Evolutionary conservation across 2,113 vertebrate genomes (phyloP).

Genomic region (Chionodraco myersi): DNA sequence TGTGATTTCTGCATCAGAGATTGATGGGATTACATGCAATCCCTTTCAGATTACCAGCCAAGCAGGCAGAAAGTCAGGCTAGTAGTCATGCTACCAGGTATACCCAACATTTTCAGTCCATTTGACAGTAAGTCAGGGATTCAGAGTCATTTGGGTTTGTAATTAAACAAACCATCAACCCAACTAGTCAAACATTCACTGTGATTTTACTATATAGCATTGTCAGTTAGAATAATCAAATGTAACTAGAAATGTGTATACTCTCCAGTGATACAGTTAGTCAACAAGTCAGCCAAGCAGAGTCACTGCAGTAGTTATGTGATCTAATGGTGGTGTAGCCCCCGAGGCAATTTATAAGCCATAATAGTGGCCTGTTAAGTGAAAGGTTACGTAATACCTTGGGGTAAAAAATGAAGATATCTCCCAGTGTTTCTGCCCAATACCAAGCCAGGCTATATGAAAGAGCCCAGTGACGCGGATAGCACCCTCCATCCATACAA

Average conservation of each 20-base stretch:
- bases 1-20: slow-evolving; percentile 62
- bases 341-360: slow-evolving; percentile 2
- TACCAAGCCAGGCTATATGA: neutral
- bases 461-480: neutral
- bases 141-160: slow-evolving; percentile 1
- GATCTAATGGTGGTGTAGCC: slow-evolving; percentile 7
- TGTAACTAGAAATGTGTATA: slow-evolving; percentile 16
- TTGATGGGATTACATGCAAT: slow-evolving; percentile 70
- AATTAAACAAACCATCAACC: neutral
- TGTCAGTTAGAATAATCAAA: neutral
- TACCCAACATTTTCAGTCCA: slow-evolving; percentile 14
- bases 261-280: slow-evolving; percentile 7
- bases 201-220: neutral
- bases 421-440: neutral
- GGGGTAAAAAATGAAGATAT: neutral
- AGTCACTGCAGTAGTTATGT: neutral
- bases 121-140: neutral
- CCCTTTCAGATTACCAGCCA: slow-evolving; percentile 60
- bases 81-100: slow-evolving; percentile 40
- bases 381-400: neutral
- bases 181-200: neutral
- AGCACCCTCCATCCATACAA: neutral
- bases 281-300: slow-evolving; percentile 19
- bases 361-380: slow-evolving; percentile 8
- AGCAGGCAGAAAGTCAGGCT: slow-evolving; percentile 42